Conservation (phyloP, 2,113 vertebrate genomes). For the Entelurus aequoreus region DNA sequence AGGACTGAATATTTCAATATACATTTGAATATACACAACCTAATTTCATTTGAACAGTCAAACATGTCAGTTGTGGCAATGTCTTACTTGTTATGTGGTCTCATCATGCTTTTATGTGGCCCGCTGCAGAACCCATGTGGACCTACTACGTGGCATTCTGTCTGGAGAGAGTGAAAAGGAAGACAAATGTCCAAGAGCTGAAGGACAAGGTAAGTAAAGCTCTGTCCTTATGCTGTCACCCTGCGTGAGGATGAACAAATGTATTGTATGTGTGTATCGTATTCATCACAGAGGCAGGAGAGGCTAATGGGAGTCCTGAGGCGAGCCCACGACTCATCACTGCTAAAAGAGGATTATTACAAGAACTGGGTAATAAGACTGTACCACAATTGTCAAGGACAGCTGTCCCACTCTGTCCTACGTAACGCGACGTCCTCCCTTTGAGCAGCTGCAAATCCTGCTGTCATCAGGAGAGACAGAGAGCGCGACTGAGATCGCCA, state of each 20-base stretch:
- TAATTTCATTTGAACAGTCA: too few relatives aligned
- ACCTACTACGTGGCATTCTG: conserved; percentile 84
- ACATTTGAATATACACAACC: too few relatives aligned
- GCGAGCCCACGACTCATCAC: conserved; percentile 73
- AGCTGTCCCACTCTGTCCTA: neutral
- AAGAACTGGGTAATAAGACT: conserved; percentile 89
- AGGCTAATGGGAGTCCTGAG: conserved; percentile 73
- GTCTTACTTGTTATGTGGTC: too few relatives aligned
- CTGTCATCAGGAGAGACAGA: conserved; percentile 57
- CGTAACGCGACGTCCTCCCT: conserved; percentile 3
- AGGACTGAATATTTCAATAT: too few relatives aligned
- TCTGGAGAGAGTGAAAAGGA: conserved; percentile 82
- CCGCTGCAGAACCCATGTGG: conserved; percentile 84
- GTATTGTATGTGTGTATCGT: neutral
- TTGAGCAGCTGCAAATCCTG: conserved; percentile 65
- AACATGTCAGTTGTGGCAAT: too few relatives aligned
- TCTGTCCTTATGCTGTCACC: neutral
- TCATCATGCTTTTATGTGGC: conserved; percentile 2
- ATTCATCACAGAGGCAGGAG: conserved; percentile 76
- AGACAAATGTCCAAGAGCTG: conserved; percentile 81
- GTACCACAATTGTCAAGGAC: neutral
- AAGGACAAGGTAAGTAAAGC: conserved; percentile 74
- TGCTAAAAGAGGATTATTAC: conserved; percentile 80
- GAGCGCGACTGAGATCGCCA: conserved; percentile 71
- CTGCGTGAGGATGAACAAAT: neutral